Conservation (phyloP, 2,888 invertebrate species). For the Alloplasta piceator region DNA sequence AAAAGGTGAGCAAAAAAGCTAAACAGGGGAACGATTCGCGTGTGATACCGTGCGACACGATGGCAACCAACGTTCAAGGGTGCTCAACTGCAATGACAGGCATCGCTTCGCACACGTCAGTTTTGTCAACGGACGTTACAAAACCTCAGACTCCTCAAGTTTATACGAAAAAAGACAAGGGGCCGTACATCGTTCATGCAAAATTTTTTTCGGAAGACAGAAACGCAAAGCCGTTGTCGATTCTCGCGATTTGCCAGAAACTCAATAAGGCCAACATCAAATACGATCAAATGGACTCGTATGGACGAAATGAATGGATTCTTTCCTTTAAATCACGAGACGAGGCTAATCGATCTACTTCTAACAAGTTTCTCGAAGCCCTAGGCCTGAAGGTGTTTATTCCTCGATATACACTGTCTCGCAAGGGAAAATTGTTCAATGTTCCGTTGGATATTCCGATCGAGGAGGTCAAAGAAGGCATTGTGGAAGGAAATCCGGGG, state of each 20-base stretch:
- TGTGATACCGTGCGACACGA: too few species aligned
- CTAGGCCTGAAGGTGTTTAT: constrained; percentile 3
- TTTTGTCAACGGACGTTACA: not conserved
- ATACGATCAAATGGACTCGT: constrained; percentile 23
- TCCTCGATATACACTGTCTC: constrained; percentile 7
- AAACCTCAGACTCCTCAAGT: not conserved
- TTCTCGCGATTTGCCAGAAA: constrained; percentile 26
- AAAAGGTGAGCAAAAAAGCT: too few species aligned
- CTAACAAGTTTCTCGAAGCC: constrained; percentile 16
- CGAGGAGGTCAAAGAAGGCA: not conserved
- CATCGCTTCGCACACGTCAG: not conserved
- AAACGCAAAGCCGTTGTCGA: not conserved
- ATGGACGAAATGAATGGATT: constrained; percentile 35
- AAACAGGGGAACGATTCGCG: too few species aligned
- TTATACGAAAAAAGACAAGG: constrained; percentile 13
- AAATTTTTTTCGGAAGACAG: constrained; percentile 7
- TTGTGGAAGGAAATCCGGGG: too few species aligned
- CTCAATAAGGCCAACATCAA: constrained; percentile 24
- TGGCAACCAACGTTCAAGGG: too few species aligned
- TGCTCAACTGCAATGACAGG: not conserved
- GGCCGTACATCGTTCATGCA: constrained; percentile 26
- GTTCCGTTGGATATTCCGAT: not conserved
- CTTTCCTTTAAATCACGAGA: constrained; percentile 29
- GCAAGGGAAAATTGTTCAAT: too few species aligned
- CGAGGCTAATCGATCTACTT: constrained; percentile 31